Evolutionary conservation across 2,888 invertebrate genomes (phyloP).

Genomic region (Spialia ferax): DNA sequence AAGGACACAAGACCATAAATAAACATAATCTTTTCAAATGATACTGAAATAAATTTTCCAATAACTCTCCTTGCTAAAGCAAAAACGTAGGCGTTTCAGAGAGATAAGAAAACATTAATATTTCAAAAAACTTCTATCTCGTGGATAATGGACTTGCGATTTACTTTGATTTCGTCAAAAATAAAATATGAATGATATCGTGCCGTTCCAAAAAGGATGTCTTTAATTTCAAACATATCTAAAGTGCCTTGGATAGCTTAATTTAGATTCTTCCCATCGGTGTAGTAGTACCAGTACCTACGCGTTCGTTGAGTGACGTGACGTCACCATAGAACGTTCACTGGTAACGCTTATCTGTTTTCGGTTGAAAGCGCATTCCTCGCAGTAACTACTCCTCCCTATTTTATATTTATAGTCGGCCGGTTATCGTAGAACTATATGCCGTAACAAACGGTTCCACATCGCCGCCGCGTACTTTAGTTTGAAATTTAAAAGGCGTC

Average conservation of each 20-base stretch:
- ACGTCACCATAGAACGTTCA: slow-evolving; percentile 59
- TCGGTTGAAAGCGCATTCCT: slow-evolving; percentile 67
- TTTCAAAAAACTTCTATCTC: slow-evolving; percentile 3
- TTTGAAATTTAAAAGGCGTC: slow-evolving; percentile 12
- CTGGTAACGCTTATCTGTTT: slow-evolving; percentile 65
- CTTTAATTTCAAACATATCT: neutral
- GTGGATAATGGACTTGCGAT: slow-evolving; percentile 4
- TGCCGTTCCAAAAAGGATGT: slow-evolving; percentile 1
- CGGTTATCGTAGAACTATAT: slow-evolving; percentile 52
- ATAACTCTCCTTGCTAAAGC: neutral
- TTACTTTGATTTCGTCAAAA: slow-evolving; percentile 7
- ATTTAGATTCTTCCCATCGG: slow-evolving; percentile 37
- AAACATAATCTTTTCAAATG: neutral
- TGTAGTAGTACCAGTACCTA: neutral
- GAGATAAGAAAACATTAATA: neutral
- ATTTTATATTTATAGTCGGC: slow-evolving; percentile 59
- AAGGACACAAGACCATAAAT: neutral
- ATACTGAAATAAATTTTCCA: neutral
- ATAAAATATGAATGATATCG: neutral
- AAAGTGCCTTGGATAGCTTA: slow-evolving; percentile 14
- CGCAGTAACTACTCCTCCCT: slow-evolving; percentile 54
- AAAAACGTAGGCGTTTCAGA: neutral
- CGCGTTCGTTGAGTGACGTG: slow-evolving; percentile 45
- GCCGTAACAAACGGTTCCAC: slow-evolving; percentile 42
- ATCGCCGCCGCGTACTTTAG: slow-evolving; percentile 20